Evolutionary conservation across 2,888 invertebrate species (phyloP).

Genomic region (Nematopogon swammerdamellus): DNA sequence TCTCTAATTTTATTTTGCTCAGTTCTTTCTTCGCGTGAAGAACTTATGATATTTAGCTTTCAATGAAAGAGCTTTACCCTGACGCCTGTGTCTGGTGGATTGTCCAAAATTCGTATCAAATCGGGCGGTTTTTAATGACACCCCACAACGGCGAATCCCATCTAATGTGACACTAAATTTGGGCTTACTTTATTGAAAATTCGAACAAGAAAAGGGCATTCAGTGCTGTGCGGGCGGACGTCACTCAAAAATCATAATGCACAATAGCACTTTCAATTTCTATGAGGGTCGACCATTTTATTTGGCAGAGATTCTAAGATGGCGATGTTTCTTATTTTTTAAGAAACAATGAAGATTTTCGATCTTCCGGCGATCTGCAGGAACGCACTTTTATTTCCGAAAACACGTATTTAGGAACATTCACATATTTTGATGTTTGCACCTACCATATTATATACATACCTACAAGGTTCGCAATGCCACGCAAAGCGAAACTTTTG

Average conservation of each 20-base stretch:
- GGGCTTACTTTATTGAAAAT: slow-evolving; percentile 22
- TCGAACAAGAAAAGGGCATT: slow-evolving; percentile 41
- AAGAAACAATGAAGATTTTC: no score
- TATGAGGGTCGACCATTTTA: no score
- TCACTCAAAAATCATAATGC: slow-evolving; percentile 33
- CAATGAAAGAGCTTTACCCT: background rate
- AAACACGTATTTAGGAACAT: no score
- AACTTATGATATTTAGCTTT: background rate
- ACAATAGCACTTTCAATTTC: no score
- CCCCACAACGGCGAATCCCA: slow-evolving; percentile 21
- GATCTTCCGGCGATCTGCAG: no score
- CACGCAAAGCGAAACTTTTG: no score
- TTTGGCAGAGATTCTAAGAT: no score
- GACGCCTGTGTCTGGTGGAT: background rate
- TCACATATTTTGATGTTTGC: no score
- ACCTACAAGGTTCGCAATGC: no score
- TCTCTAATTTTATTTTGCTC: background rate
- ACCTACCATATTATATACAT: no score
- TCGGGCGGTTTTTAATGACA: slow-evolving; percentile 26
- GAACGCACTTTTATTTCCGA: no score
- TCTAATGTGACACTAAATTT: slow-evolving; percentile 28
- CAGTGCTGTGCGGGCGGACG: slow-evolving; percentile 44
- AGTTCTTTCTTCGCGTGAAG: background rate
- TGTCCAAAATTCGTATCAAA: slow-evolving; percentile 7
- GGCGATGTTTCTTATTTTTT: no score